These are phyloP conservation scores for Notodonta dromedarius DNA, from an alignment of 2,888 invertebrate genomes.

Conservation along the genomic window DNA sequence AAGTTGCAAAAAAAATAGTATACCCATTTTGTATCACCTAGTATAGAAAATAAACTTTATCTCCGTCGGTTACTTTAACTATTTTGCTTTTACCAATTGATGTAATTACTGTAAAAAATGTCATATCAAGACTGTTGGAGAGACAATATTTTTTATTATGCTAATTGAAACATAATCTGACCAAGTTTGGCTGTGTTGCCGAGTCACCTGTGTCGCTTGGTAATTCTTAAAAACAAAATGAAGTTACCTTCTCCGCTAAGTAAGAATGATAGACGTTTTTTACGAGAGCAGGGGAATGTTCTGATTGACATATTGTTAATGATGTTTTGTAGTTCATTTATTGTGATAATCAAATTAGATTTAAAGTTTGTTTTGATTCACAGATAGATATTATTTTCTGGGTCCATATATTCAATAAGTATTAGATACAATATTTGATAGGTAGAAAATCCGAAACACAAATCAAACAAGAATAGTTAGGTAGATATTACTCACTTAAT, in stretches of 20 bases:
- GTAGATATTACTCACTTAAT: too few relatives aligned
- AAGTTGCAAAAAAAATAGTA: too few relatives aligned
- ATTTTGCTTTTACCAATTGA: too few relatives aligned
- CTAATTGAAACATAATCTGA: slow-evolving; percentile 42
- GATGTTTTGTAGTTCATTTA: slow-evolving; percentile 23
- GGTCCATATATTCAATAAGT: too few relatives aligned
- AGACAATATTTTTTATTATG: slow-evolving; percentile 8
- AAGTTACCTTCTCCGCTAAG: slow-evolving; percentile 60
- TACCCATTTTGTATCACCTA: too few relatives aligned
- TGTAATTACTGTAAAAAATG: too few relatives aligned
- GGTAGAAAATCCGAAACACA: too few relatives aligned
- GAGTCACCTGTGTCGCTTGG: slow-evolving; percentile 60
- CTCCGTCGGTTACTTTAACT: too few relatives aligned
- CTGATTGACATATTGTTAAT: slow-evolving; percentile 54
- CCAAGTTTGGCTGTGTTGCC: slow-evolving; percentile 54
- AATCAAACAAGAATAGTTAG: too few relatives aligned
- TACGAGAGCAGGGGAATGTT: slow-evolving; percentile 45
- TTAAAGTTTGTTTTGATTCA: not conserved
- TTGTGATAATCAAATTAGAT: slow-evolving; percentile 10
- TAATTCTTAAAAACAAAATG: slow-evolving; percentile 56
- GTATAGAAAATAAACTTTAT: too few relatives aligned
- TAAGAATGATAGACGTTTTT: slow-evolving; percentile 70
- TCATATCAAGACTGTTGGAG: not conserved
- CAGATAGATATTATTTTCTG: too few relatives aligned
- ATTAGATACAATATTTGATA: too few relatives aligned